Base-by-base conservation (phyloP, 2,113 vertebrate species). In the Oncorhynchus mykiss region DNA sequence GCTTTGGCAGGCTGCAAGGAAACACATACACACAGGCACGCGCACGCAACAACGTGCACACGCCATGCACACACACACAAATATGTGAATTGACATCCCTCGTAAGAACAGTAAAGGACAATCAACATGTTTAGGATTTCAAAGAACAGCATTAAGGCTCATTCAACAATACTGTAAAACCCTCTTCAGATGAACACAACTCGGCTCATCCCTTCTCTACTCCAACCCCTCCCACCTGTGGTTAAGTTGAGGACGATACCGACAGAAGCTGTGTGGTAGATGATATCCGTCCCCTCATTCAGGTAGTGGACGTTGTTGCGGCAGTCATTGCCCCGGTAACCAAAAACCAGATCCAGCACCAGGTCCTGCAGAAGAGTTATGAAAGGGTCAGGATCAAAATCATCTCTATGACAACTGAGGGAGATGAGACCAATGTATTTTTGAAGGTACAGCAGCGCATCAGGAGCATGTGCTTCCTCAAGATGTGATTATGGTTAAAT, bases 271-370 rank as follows among this genome's bases (percentile, higher is more conserved):
- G 97, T 96, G 85, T 99, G 97, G 88, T 99, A 99, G 89, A 99
- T 95, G 71, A 99, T 97, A 86, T 99, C 97, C 54, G 96, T 95
- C 73, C 98, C 96, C 57, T 99, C 98, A 71, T 99, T 99, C 91
- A 99, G 92, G 88, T 99, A 99, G 91, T 99, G 97, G 82, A 98
- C 97, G 54, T 99, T 99, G 89, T 98, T 99, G 75, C 98, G 96
- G 89, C 97, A 98, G 91, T 99, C 98, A 85, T 94, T 97, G 88
- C 98, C 97, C 80, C 98, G 95, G 86, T 99, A 99, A 83, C 98
- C 98, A 87, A 99, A 98, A 29, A 98, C 96, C 84, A 99, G 92
- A 82, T 98, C 98, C 90, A 99, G 90, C 78, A 97, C 94, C n/a
- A 99, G 92, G 80, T 99, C 97, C 97, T 99, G 80, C 3, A 88